phyloP scores from a whole-genome alignment of 1,140 invertebrate species.

The Heliconius hermathena region DNA sequence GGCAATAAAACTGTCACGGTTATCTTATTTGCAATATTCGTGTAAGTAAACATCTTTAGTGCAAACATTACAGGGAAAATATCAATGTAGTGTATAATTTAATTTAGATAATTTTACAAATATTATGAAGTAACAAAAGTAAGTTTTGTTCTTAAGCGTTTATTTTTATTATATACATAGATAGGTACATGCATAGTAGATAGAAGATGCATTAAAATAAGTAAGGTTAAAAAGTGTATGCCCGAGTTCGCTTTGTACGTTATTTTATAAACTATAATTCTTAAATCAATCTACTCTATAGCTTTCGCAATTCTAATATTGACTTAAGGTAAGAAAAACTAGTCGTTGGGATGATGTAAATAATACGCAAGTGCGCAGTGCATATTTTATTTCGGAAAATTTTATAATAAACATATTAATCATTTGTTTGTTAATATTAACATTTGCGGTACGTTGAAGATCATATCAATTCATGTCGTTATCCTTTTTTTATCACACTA shows the following conservation, averaged over 20 bases:
- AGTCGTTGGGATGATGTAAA: constrained; percentile 24
- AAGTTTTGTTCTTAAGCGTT: background rate
- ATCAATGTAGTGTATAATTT: background rate
- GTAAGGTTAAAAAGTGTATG: background rate
- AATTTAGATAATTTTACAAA: background rate
- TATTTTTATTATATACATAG: background rate
- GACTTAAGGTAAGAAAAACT: constrained; percentile 63
- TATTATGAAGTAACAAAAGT: background rate
- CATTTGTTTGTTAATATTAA: background rate
- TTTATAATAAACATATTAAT: background rate
- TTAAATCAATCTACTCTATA: constrained; percentile 43
- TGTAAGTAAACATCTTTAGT: constrained; percentile 21
- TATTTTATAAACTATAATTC: background rate
- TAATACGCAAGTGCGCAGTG: background rate
- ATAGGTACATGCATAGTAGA: no score
- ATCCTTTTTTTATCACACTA: background rate
- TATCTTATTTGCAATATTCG: constrained; percentile 28
- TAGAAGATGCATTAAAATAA: background rate
- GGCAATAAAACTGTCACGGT: constrained; percentile 34
- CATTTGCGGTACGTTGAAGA: background rate
- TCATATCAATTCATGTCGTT: background rate
- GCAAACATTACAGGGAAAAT: background rate
- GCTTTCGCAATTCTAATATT: constrained; percentile 48
- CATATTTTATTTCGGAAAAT: background rate
- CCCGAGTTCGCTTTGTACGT: background rate